phyloP scores from a whole-genome alignment of 1,140 invertebrate genomes.

The Sitophilus oryzae region DNA sequence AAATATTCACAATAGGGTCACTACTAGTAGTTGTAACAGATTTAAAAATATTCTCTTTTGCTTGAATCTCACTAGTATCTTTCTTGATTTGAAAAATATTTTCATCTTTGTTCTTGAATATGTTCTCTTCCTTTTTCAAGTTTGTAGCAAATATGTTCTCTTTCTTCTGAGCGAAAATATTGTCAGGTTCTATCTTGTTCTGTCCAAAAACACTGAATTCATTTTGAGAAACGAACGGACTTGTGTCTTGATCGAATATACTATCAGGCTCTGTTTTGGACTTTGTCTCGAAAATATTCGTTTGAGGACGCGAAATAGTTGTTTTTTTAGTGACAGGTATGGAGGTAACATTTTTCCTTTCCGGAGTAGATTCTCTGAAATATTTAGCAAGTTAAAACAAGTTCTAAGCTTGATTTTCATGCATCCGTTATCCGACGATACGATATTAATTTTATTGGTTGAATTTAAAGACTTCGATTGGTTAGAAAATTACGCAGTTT shows the following conservation, averaged over 20 bases:
- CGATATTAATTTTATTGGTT: too few relatives aligned
- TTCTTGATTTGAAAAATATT: too few relatives aligned
- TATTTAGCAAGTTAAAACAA: too few relatives aligned
- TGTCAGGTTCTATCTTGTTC: neutral
- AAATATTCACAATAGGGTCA: neutral
- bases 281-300: conserved; percentile 11
- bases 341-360: conserved; percentile 9
- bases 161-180: conserved; percentile 7
- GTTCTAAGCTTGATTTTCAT: too few relatives aligned
- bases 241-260: neutral
- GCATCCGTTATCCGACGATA: too few relatives aligned
- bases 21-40: neutral
- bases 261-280: neutral
- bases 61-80: too few relatives aligned
- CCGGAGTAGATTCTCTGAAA: conserved; percentile 18
- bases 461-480: too few relatives aligned
- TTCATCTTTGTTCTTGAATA: too few relatives aligned
- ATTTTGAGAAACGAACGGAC: neutral
- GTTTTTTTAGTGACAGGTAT: neutral
- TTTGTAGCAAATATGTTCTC: neutral
- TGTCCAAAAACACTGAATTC: conserved; percentile 22
- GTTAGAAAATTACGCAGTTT: too few relatives aligned
- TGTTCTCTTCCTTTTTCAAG: too few relatives aligned
- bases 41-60: neutral
- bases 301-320: neutral